Percentiles rank a stretch among this genome's conserved stretches.
These are phyloP conservation scores for Phainopepla nitens DNA, from an alignment of 2,113 vertebrate genomes.

Conservation along the genomic window DNA sequence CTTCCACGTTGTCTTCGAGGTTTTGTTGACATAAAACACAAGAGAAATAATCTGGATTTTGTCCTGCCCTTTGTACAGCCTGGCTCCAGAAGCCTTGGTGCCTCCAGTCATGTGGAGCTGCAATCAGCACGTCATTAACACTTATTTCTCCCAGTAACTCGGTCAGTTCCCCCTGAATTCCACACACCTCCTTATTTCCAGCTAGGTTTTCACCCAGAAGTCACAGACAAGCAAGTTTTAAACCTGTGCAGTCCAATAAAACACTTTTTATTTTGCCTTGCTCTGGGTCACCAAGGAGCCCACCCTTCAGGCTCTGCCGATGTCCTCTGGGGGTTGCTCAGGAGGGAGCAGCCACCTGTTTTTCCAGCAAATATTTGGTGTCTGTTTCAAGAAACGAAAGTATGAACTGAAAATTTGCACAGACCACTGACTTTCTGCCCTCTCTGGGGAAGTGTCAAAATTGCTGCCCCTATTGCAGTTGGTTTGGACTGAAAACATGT, in stretches of 20 bases:
- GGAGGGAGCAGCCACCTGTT: not conserved
- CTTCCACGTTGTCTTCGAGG: not conserved
- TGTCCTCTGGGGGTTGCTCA: fast-evolving
- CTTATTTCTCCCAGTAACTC: not conserved
- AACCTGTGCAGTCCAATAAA: not conserved
- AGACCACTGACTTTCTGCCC: not conserved
- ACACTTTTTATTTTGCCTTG: not conserved
- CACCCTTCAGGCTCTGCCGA: fast-evolving
- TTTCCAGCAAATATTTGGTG: not conserved
- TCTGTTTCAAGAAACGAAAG: not conserved
- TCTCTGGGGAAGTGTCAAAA: not conserved
- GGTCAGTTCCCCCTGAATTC: not conserved
- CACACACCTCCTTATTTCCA: not conserved
- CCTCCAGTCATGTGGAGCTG: not conserved
- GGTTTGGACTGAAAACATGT: not conserved
- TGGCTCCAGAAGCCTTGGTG: fast-evolving
- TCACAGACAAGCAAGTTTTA: not conserved
- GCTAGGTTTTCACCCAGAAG: fast-evolving
- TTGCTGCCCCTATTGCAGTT: not conserved
- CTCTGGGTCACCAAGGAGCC: fast-evolving
- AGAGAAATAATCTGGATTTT: not conserved
- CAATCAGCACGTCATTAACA: not conserved
- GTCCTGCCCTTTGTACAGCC: not conserved
- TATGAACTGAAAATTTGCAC: not conserved
- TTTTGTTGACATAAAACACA: not conserved